Conservation (phyloP, 2,113 vertebrate genomes). For the Bubo blakistoni region DNA sequence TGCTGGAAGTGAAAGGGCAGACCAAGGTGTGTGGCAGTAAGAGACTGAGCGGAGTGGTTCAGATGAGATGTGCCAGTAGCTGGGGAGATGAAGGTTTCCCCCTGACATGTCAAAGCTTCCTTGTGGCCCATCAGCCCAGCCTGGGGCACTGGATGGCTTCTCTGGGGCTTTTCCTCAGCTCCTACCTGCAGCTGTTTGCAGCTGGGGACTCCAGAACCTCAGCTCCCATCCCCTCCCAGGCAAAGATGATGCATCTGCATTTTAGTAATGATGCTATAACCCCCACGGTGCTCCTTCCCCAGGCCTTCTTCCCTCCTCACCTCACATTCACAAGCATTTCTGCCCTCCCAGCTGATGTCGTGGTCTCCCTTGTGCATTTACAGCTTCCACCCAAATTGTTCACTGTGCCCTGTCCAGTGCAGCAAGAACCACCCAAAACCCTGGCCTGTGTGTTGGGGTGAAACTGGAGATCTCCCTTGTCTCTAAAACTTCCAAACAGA, state of each 20-base stretch:
- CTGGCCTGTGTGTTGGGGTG: fast-evolving
- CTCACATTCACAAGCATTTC: not conserved
- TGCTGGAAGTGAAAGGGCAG: not conserved
- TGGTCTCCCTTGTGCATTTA: not conserved
- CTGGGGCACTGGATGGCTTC: not conserved
- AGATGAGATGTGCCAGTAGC: not conserved
- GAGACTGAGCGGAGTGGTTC: not conserved
- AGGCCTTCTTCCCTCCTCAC: not conserved
- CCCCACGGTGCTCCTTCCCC: not conserved
- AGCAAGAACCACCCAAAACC: not conserved
- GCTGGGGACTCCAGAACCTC: not conserved
- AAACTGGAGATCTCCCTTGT: not conserved
- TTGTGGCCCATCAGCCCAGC: not conserved
- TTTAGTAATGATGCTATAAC: not conserved
- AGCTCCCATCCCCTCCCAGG: not conserved
- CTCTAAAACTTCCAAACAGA: not conserved
- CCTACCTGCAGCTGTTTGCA: not conserved
- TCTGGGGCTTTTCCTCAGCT: not conserved
- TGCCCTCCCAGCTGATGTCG: not conserved
- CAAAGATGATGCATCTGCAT: not conserved
- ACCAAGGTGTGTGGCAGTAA: fast-evolving
- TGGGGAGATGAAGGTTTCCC: not conserved
- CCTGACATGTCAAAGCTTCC: not conserved
- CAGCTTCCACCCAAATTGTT: no score
- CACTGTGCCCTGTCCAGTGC: fast-evolving